Evolutionary conservation across 2,797 vertebrate species (phyloP).

Genomic region (Parambassis ranga): DNA sequence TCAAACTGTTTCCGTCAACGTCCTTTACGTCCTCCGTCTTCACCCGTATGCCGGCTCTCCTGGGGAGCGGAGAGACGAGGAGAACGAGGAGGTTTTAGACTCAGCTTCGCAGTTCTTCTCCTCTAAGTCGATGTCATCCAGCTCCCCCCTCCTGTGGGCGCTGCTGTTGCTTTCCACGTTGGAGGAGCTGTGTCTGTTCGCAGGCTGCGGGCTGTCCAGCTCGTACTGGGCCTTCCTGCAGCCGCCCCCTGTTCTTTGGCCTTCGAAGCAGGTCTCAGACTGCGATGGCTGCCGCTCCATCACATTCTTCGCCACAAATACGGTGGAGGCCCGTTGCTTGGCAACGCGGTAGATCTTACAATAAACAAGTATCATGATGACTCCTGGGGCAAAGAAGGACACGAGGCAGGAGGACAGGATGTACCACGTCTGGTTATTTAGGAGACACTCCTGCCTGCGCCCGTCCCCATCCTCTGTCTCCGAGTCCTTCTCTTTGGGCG

Average conservation of each 20-base stretch:
- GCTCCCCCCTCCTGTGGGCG: constrained; percentile 60
- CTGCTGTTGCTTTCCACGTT: constrained; percentile 50
- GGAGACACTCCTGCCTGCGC: constrained; percentile 71
- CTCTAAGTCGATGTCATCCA: constrained; percentile 80
- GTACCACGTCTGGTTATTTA: constrained; percentile 90
- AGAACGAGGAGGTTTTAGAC: constrained; percentile 46
- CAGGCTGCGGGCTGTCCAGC: constrained; percentile 51
- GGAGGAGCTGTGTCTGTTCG: constrained; percentile 22
- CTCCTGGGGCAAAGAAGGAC: constrained; percentile 87
- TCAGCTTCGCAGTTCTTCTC: constrained; percentile 62
- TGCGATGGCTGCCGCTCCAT: constrained; percentile 66
- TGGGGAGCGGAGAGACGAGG: constrained; percentile 53
- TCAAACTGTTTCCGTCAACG: constrained; percentile 37
- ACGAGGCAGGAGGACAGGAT: constrained; percentile 86
- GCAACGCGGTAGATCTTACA: constrained; percentile 88
- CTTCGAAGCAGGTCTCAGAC: constrained; percentile 75
- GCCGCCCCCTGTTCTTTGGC: too few species aligned
- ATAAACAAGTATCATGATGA: constrained; percentile 88
- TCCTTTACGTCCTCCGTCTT: constrained; percentile 36
- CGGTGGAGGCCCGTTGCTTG: constrained; percentile 75
- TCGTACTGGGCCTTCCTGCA: constrained; percentile 44
- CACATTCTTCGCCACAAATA: constrained; percentile 77
- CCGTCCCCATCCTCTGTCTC: background rate
- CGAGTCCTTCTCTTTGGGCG: constrained; percentile 38
- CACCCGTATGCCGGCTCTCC: constrained; percentile 30